Evolutionary conservation across 2,888 invertebrate genomes (phyloP).

Genomic region (Sepiola atlantica): DNA sequence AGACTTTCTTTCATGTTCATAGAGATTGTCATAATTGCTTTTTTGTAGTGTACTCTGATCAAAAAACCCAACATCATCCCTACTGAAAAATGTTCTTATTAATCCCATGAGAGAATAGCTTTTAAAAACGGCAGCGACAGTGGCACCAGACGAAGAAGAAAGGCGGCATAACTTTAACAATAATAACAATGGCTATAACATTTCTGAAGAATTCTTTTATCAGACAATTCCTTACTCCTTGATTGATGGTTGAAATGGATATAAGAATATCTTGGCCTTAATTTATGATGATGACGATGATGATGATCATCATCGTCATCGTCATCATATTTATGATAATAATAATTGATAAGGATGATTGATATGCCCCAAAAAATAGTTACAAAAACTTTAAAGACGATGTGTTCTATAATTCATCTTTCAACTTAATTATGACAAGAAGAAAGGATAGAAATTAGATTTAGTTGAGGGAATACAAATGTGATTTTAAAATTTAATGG

Average conservation of each 20-base stretch:
- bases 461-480: neutral
- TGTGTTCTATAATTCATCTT: neutral
- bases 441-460: neutral
- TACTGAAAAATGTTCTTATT: neutral
- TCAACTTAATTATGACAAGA: neutral
- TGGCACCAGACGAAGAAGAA: neutral
- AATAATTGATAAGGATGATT: neutral
- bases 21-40: neutral
- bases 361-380: neutral
- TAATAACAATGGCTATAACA: neutral
- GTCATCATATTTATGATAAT: neutral
- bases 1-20: neutral
- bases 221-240: neutral
- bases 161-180: neutral
- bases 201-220: neutral
- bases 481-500: neutral
- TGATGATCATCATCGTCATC: neutral
- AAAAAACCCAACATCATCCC: neutral
- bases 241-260: neutral
- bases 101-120: neutral
- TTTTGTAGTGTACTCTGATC: neutral
- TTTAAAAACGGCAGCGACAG: neutral
- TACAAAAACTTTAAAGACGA: neutral
- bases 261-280: neutral
- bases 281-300: neutral